phyloP scores from a whole-genome alignment of 2,888 invertebrate species.

The Dendrolimus pini region DNA sequence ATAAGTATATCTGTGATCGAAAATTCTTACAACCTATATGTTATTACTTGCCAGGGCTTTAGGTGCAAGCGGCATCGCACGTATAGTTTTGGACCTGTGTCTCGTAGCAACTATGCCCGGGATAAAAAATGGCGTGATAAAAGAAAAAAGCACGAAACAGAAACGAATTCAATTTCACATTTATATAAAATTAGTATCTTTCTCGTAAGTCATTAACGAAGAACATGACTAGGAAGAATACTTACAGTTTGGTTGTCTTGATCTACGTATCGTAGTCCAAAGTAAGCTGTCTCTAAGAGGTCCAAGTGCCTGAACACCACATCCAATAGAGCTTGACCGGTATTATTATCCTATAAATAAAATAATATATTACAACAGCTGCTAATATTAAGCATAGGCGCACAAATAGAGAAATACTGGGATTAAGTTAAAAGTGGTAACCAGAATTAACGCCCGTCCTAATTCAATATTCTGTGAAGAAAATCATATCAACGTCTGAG shows the following conservation, averaged over 20 bases:
- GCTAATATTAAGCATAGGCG: not conserved
- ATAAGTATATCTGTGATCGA: no score
- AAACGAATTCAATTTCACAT: no score
- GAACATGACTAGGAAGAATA: conserved; percentile 7
- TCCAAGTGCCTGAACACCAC: conserved; percentile 95
- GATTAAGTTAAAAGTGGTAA: conserved; percentile 8
- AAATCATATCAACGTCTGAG: conserved; percentile 22
- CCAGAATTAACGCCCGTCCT: conserved; percentile 18
- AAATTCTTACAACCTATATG: no score
- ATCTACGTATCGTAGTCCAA: conserved; percentile 95
- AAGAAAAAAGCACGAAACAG: no score
- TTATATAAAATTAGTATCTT: no score
- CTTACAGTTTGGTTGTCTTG: conserved; percentile 95
- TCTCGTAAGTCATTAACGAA: no score
- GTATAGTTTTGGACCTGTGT: no score
- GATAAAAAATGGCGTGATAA: no score
- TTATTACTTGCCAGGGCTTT: no score
- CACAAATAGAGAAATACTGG: no score
- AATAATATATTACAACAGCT: conserved; percentile 7
- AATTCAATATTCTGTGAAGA: conserved; percentile 25
- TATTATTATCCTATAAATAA: conserved; percentile 86
- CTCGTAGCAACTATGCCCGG: no score
- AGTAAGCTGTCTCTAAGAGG: conserved; percentile 96
- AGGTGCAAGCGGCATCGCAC: no score
- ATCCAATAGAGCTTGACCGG: conserved; percentile 93